Percentiles rank a stretch among this genome's conserved stretches.
Conservation (phyloP, 2,113 vertebrate species). For the Pantherophis guttatus region DNA sequence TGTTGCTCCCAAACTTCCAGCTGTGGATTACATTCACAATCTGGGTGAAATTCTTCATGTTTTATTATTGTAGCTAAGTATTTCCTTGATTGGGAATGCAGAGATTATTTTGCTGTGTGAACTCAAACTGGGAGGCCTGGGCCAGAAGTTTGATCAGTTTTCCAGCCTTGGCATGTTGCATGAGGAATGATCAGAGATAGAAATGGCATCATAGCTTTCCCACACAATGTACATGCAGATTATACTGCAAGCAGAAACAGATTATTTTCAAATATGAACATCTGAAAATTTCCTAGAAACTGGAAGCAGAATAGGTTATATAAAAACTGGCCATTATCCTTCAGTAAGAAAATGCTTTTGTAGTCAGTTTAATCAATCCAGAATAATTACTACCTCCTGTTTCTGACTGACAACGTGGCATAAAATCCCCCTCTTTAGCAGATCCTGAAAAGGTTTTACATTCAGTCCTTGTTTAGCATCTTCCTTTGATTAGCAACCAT, state of each 20-base stretch:
- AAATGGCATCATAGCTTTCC: neutral
- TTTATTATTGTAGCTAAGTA: neutral
- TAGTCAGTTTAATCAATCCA: neutral
- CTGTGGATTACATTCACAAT: neutral
- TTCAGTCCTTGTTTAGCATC: neutral
- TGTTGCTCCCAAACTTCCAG: neutral
- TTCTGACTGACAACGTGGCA: neutral
- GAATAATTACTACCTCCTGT: neutral
- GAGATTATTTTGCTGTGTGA: neutral
- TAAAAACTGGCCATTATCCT: neutral
- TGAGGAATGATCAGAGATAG: neutral
- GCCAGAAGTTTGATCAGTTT: too few relatives aligned
- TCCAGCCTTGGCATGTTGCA: neutral
- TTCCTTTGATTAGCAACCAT: neutral
- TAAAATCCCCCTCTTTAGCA: neutral
- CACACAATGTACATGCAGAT: neutral
- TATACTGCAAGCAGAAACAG: neutral
- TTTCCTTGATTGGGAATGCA: neutral
- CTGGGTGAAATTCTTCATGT: neutral
- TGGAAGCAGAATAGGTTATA: neutral
- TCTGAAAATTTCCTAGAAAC: neutral
- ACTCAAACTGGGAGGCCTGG: neutral
- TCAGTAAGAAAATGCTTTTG: neutral
- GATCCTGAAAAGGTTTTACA: neutral
- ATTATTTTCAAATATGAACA: neutral